Evolutionary conservation across 2,113 vertebrate species (phyloP).

Genomic region (Nestor notabilis): DNA sequence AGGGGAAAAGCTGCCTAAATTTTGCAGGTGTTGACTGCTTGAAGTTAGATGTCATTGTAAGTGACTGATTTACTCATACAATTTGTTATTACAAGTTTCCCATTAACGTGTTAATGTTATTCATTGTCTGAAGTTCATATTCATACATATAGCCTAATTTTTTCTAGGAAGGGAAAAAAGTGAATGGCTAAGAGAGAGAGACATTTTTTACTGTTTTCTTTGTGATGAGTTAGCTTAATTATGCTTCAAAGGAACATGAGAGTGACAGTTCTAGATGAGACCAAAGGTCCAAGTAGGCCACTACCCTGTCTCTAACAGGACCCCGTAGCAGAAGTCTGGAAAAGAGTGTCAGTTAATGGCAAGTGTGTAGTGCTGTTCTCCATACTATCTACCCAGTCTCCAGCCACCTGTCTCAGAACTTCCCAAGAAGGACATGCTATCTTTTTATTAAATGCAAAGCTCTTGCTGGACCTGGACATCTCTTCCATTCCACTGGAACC

Average conservation of each 20-base stretch:
- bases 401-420: background rate
- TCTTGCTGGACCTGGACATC: background rate
- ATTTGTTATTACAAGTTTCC: background rate
- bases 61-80: background rate
- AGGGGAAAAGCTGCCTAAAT: background rate
- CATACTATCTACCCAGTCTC: background rate
- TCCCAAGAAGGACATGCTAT: background rate
- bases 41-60: background rate
- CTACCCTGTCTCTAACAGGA: background rate
- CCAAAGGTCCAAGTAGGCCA: background rate
- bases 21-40: background rate
- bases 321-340: background rate
- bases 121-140: background rate
- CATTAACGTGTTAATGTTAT: background rate
- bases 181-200: background rate
- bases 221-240: background rate
- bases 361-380: background rate
- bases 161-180: background rate
- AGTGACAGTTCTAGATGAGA: background rate
- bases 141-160: background rate
- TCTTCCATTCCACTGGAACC: background rate
- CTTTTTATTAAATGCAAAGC: background rate
- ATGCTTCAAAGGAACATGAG: background rate
- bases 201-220: background rate
- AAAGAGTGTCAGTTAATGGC: background rate